phyloP scores from a whole-genome alignment of 2,888 invertebrate species.

The Blomia tropicalis region DNA sequence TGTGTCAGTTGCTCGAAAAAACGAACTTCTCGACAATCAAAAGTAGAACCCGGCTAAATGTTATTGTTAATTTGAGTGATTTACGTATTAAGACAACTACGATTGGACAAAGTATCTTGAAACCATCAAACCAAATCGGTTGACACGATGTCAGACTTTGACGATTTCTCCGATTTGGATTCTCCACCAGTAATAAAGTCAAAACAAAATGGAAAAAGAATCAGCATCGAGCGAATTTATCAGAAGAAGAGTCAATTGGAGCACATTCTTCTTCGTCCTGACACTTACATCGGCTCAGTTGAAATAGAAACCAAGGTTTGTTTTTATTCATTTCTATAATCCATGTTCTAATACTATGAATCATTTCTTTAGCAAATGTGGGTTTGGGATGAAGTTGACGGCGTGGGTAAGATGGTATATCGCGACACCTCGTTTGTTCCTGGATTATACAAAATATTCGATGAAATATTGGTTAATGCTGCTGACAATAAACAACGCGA shows the following conservation, averaged over 20 bases:
- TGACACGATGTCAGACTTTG: too few relatives aligned
- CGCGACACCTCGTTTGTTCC: constrained; percentile 81
- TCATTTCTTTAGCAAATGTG: constrained; percentile 54
- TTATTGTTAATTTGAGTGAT: not conserved
- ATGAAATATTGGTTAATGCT: constrained; percentile 97
- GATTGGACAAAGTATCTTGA: not conserved
- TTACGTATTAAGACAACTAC: not conserved
- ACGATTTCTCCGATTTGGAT: too few relatives aligned
- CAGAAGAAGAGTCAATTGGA: constrained; percentile 96
- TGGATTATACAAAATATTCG: constrained; percentile 95
- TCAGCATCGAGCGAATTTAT: constrained; percentile 76
- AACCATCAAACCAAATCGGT: not conserved
- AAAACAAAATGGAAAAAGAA: not conserved
- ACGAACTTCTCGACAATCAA: too few relatives aligned
- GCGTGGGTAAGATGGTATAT: constrained; percentile 50
- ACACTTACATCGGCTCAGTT: constrained; percentile 80
- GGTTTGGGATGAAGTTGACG: constrained; percentile 54
- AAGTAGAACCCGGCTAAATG: not conserved
- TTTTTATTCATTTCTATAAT: not conserved
- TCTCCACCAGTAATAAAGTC: too few relatives aligned
- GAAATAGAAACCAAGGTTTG: constrained; percentile 36
- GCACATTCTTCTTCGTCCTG: constrained; percentile 89
- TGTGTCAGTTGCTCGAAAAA: not conserved
- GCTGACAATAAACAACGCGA: constrained; percentile 95
- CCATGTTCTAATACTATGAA: too few relatives aligned